Evolutionary conservation across 2,888 invertebrate species (phyloP).

Genomic region (Cryptus viduatorius): DNA sequence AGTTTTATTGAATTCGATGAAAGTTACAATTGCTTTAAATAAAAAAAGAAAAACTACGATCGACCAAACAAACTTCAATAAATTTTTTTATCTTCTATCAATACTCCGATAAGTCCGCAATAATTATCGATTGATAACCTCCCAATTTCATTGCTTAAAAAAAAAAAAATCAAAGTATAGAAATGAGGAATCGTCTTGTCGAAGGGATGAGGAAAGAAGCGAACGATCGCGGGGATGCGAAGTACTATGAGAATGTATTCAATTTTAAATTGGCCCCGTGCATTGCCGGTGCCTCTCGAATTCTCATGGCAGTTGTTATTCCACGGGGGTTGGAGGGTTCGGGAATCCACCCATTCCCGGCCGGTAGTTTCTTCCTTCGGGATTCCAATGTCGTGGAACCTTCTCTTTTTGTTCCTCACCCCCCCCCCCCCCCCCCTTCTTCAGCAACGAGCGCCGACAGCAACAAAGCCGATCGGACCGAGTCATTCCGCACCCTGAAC

Average conservation of each 20-base stretch:
- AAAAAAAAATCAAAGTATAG: not conserved
- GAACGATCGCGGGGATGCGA: constrained; percentile 15
- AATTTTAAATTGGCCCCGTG: constrained; percentile 46
- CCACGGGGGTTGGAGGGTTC: not conserved
- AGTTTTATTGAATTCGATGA: no score
- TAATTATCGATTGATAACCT: constrained; percentile 5
- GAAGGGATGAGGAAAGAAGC: not conserved
- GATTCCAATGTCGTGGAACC: constrained; percentile 42
- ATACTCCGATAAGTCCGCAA: constrained; percentile 4
- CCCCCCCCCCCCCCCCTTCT: constrained; percentile 23
- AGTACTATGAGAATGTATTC: constrained; percentile 25
- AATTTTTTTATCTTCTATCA: not conserved
- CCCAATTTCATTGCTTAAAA: not conserved
- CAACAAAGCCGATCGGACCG: constrained; percentile 75
- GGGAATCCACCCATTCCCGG: constrained; percentile 22
- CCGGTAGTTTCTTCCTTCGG: constrained; percentile 35
- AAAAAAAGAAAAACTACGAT: no score
- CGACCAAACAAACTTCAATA: not conserved
- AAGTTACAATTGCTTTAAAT: no score
- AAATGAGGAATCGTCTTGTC: constrained; percentile 5
- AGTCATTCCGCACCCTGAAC: constrained; percentile 74
- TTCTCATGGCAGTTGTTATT: constrained; percentile 37
- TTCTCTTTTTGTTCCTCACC: not conserved
- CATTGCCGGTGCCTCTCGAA: constrained; percentile 31
- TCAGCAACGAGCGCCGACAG: constrained; percentile 32